Conservation (phyloP, 2,888 invertebrate genomes). For the Zaprionus lineosus region DNA sequence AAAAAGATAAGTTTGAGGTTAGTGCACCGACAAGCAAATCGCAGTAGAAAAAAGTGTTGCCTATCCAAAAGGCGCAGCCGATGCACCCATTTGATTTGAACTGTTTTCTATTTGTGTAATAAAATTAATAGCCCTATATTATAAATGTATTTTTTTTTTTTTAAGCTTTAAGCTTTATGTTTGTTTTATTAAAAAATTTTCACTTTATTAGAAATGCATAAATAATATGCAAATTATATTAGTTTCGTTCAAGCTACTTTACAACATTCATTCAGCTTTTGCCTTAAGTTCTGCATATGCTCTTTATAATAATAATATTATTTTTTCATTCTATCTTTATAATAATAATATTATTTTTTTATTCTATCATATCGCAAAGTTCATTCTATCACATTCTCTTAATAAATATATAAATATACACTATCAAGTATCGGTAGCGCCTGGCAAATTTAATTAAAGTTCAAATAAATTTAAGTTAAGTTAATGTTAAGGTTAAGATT, state of each 20-base stretch:
- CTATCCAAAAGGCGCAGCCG: conserved; percentile 1
- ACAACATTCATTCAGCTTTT: too few species aligned
- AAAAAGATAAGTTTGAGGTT: conserved; percentile 47
- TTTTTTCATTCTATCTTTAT: too few species aligned
- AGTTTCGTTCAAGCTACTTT: conserved; percentile 59
- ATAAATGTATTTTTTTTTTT: not conserved
- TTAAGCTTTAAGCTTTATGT: conserved; percentile 25
- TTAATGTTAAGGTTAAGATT: conserved; percentile 34
- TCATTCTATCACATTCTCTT: too few species aligned
- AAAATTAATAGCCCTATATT: conserved; percentile 19
- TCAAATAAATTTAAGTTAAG: conserved; percentile 25
- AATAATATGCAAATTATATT: conserved; percentile 73
- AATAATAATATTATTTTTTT: too few species aligned
- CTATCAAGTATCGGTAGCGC: conserved; percentile 65
- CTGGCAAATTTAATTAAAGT: conserved; percentile 32
- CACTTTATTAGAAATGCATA: conserved; percentile 78
- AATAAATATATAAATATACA: conserved; percentile 74
- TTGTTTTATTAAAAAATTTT: conserved; percentile 74
- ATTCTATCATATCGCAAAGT: too few species aligned
- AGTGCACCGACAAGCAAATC: conserved; percentile 5
- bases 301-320: not conserved
- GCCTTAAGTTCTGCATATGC: conserved; percentile 5
- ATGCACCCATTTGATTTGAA: not conserved
- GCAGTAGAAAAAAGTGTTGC: conserved; percentile 11
- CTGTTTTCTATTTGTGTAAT: not conserved